These are phyloP conservation scores for Petrosia ficiformis DNA, from an alignment of 37 sponge, comb jelly and placozoan genomes.

Conservation along the genomic window DNA sequence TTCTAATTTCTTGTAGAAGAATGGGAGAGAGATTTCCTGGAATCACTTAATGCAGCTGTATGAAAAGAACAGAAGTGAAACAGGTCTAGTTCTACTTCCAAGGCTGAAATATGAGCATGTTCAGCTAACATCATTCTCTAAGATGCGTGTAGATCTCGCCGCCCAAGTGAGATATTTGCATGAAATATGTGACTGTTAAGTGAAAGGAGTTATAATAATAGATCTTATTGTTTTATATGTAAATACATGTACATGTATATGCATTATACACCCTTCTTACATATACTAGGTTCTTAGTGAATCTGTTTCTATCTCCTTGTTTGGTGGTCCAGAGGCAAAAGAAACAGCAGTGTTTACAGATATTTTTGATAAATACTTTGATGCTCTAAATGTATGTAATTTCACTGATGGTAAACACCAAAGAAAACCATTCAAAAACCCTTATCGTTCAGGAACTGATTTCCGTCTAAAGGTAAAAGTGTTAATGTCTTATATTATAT, in stretches of 20 bases:
- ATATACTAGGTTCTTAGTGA: conserved; percentile 25
- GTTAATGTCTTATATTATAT: too few species aligned
- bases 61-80: not conserved
- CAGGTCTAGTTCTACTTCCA: conserved; percentile 22
- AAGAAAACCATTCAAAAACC: conserved; percentile 7
- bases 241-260: not conserved
- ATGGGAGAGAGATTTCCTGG: conserved; percentile 25
- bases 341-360: conserved; percentile 26
- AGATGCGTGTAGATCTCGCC: conserved; percentile 35
- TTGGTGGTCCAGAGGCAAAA: conserved; percentile 7
- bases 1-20: conserved; percentile 27
- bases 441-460: conserved; percentile 12
- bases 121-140: conserved; percentile 34
- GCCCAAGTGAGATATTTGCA: conserved; percentile 7
- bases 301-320: conserved; percentile 28
- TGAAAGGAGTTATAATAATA: not conserved
- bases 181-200: not conserved
- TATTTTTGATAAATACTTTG: conserved; percentile 36
- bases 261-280: not conserved
- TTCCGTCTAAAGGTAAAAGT: conserved; percentile 17
- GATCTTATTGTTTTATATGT: too few species aligned
- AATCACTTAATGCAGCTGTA: conserved; percentile 23
- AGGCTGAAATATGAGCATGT: conserved; percentile 57
- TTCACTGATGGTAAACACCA: conserved; percentile 5
- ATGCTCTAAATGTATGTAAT: conserved; percentile 22